A percentile compares a stretch with the other conserved stretches of the same genome.
phyloP scores from a whole-genome alignment of 2,797 vertebrate species.

The Myotis planiceps region DNA sequence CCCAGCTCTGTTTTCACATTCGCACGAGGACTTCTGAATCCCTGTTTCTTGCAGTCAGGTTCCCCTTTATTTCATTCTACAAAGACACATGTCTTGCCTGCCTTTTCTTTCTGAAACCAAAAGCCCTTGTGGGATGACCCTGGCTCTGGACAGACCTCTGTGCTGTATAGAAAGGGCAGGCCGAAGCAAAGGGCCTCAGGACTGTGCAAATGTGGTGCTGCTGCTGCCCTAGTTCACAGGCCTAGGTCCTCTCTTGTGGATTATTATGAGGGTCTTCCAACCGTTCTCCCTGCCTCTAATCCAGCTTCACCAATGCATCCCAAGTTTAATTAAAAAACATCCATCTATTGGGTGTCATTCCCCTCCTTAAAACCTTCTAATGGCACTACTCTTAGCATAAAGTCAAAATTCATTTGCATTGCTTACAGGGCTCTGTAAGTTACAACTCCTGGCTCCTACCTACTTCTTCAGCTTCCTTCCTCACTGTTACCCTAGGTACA shows the following conservation, averaged over 20 bases:
- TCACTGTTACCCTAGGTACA: background rate
- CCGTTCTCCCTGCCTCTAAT: background rate
- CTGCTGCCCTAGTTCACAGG: background rate
- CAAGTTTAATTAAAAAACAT: conserved; percentile 52
- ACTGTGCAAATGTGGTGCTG: background rate
- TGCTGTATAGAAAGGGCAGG: background rate
- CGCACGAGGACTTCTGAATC: background rate
- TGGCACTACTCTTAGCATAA: background rate
- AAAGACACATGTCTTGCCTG: background rate
- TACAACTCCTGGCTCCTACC: background rate
- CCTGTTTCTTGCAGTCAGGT: background rate
- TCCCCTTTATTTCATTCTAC: background rate
- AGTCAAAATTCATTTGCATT: background rate
- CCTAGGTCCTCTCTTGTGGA: background rate
- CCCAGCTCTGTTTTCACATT: conserved; percentile 46
- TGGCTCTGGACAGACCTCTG: background rate
- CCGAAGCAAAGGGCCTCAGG: background rate
- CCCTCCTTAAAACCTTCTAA: background rate
- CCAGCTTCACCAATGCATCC: background rate
- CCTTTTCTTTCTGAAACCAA: conserved; percentile 34
- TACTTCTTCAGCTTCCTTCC: background rate
- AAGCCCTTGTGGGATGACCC: background rate
- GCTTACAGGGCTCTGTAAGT: background rate
- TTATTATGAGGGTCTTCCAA: background rate
- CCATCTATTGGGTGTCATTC: background rate